These are phyloP conservation scores for Carassius carassius DNA, from an alignment of 2,113 vertebrate species.

Conservation along the genomic window DNA sequence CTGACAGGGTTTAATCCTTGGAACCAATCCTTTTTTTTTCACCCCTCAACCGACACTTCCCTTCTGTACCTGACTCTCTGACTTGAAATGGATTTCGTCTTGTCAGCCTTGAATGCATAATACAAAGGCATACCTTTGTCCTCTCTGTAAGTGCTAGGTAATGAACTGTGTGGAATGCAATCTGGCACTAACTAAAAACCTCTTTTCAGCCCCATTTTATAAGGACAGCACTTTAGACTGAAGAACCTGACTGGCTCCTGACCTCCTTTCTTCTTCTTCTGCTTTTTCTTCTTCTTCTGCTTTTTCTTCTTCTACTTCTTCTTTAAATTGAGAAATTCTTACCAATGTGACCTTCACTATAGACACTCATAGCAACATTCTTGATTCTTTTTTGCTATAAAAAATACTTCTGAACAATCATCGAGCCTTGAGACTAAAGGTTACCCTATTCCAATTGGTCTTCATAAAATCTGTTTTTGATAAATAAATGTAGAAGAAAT, in stretches of 20 bases:
- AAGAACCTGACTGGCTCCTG: conserved; percentile 9
- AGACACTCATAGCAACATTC: conserved; percentile 35
- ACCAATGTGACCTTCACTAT: conserved; percentile 34
- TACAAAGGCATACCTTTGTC: conserved; percentile 62
- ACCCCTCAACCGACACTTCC: conserved; percentile 34
- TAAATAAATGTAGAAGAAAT: conserved; percentile 31
- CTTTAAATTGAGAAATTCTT: conserved; percentile 53
- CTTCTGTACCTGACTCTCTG: conserved; percentile 46
- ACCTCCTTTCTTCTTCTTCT: background rate
- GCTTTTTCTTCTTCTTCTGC: background rate
- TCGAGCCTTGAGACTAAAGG: background rate
- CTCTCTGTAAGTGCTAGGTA: conserved; percentile 55
- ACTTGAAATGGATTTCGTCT: conserved; percentile 67
- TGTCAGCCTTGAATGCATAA: conserved; percentile 65
- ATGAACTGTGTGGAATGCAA: conserved; percentile 63
- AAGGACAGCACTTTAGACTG: conserved; percentile 50
- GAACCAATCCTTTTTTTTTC: background rate
- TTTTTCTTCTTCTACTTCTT: background rate
- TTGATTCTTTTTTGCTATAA: background rate
- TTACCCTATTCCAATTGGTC: background rate
- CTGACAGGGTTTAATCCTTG: conserved; percentile 56
- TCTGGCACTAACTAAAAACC: conserved; percentile 58
- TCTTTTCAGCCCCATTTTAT: conserved; percentile 53
- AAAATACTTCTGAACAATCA: background rate
- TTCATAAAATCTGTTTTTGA: conserved; percentile 1